Base-by-base conservation (phyloP, 2,888 invertebrate species). In the Cephus runcator region DNA sequence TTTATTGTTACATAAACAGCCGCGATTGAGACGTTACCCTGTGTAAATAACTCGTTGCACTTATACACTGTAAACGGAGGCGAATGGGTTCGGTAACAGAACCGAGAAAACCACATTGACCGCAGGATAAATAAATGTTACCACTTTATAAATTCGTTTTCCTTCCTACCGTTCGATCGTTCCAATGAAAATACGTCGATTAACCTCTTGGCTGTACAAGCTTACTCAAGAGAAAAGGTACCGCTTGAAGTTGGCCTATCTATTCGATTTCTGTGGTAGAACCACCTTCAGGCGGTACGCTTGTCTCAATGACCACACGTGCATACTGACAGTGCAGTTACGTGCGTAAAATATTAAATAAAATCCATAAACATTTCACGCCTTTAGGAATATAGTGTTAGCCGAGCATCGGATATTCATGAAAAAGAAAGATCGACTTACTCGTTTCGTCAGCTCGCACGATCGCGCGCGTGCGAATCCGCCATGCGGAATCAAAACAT, bases 1-100 rank as follows among this genome's bases (percentile, higher is more conserved):
- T 71, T 71, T 71, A 71, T 71, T 71, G 71, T 71, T 71, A 71
- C 33, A 71, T 71, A 71, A 71, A 71, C 71, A 71, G 31, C n/a
- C 71, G 9, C 6, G 71, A 71, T 15, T 1, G 15, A 71, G 71
- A 71, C 31, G 71, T 33, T 71, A 33, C 33, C 6, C 33, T 23
- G 71, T 12, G 30, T 71, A 71, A 71, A 71, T 71, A 71, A 71
- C 23, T 31, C 31, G 33, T 31, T 71, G 71, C 71, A 11, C 31
- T 23, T 23, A 2, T 56, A 56, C 6, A 56, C 56, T 56, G 56
- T 56, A 56, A 56, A 56, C 56, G 56, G 9, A 56, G 23, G 4
- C 56, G 23, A 56, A 23, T 56, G 56, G 9, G 56, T 23, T 56
- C 56, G 56, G 56, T 56, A 56, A 23, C 23, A 56, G 23, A 56